Base-by-base conservation (phyloP, 2,797 vertebrate species). In the Oreochromis mossambicus region DNA sequence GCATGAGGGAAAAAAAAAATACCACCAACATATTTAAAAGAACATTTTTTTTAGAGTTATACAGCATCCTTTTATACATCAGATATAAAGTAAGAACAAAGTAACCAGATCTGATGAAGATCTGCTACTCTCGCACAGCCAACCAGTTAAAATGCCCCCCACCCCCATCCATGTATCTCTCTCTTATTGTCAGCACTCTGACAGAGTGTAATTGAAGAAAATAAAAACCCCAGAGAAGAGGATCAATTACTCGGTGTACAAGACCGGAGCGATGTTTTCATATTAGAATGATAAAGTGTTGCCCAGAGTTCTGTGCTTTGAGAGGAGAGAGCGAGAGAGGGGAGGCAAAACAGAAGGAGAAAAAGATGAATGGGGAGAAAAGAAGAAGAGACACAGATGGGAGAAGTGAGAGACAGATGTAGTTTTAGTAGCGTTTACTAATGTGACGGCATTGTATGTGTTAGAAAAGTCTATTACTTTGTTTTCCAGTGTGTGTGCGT, bases 271-370 rank as follows among this genome's bases (percentile, higher is more conserved):
- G 73, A 87, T 89, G 92, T 88, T 91, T 92, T 91, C 87, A 88
- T 94, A 87, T 89, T 87, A 89, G 83, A 85, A 90, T 91, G 90
- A 92, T 90, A 82, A 92, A 92, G 91, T 79, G 83, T 86, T 86
- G 88, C 86, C 85, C 13, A 3, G 36, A 87, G 83, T 68, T 46
- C 36, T 79, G 80, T 36, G 56, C 26, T 51, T 82, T 14, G 79
- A 80, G 26, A 55, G 24, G 54, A 55, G 54, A 9, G 55, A 9
- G 26, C 1, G 51, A 32, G 83, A 15, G 75, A 46, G 52, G n/a
- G n/a, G 15, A 26, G 70, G 41, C 4, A 7, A 83, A 82, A 78
- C 9, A 80, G 61, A 51, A 13, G 79, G 70, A 79, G 68, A 32
- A 73, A 19, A 61, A 78, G 68, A 87, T 73, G 66, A 73, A 75